Conservation (phyloP, 1,140 invertebrate species). For the Scaptomyza hsui region DNA sequence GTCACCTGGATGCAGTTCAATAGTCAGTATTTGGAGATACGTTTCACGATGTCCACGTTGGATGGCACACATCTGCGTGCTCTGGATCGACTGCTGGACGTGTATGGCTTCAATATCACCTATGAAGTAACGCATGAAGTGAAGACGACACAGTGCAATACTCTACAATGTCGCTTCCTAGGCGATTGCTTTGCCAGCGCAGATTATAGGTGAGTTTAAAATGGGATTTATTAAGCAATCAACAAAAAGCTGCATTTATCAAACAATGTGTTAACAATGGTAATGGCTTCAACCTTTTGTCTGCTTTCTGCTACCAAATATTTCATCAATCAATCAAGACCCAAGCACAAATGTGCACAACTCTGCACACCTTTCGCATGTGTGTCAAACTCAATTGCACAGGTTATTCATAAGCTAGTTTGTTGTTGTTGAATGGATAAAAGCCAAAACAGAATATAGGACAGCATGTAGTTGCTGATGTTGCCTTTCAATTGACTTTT, state of each 20-base stretch:
- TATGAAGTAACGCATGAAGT: slow-evolving; percentile 89
- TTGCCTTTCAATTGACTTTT: slow-evolving; percentile 64
- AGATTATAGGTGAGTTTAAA: slow-evolving; percentile 89
- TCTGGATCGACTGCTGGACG: slow-evolving; percentile 91
- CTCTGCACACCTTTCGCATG: slow-evolving; percentile 2
- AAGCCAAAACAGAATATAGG: too few relatives aligned
- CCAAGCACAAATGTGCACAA: slow-evolving; percentile 8
- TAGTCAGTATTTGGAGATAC: slow-evolving; percentile 91
- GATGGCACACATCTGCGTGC: slow-evolving; percentile 93
- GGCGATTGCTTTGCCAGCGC: slow-evolving; percentile 91
- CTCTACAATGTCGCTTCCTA: slow-evolving; percentile 91
- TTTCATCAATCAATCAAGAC: slow-evolving; percentile 66
- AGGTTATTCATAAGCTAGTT: slow-evolving; percentile 59
- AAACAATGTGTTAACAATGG: slow-evolving; percentile 8
- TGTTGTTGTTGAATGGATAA: neutral
- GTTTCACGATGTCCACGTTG: slow-evolving; percentile 89
- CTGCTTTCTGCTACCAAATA: neutral
- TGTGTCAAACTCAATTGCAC: slow-evolving; percentile 66
- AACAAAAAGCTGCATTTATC: too few relatives aligned
- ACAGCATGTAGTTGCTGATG: slow-evolving; percentile 28
- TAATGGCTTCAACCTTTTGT: neutral
- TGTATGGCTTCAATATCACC: slow-evolving; percentile 96
- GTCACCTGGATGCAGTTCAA: slow-evolving; percentile 88
- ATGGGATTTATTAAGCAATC: too few relatives aligned
- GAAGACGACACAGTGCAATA: slow-evolving; percentile 88